phyloP scores from a whole-genome alignment of 2,113 vertebrate genomes.

The Nettapus auritus region DNA sequence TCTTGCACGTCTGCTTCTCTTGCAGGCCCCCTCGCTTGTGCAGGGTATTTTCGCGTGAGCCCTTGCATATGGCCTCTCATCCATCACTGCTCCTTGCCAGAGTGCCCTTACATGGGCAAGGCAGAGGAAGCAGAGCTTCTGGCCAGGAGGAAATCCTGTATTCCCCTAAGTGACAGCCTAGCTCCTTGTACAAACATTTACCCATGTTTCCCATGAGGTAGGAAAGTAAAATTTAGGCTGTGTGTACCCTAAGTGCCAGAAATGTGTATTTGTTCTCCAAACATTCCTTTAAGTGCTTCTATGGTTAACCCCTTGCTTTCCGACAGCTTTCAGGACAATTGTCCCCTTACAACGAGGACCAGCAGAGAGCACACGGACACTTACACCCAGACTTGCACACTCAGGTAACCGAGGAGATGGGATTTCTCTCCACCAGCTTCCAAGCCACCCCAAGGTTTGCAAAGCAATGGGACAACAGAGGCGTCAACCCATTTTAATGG shows the following conservation, averaged over 20 bases:
- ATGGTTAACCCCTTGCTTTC: conserved; percentile 21
- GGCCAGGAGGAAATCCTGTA: neutral
- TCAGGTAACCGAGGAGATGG: rapidly evolving
- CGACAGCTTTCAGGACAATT: rapidly evolving
- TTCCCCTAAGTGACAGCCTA: neutral
- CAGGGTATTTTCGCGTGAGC: conserved; percentile 14
- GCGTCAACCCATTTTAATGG: rapidly evolving
- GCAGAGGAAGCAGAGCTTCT: neutral
- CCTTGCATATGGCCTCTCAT: neutral
- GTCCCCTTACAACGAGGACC: neutral
- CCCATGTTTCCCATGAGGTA: neutral
- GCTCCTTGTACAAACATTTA: conserved; percentile 13
- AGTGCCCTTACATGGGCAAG: conserved; percentile 72
- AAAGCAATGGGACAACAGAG: neutral
- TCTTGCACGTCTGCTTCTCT: neutral
- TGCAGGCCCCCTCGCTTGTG: neutral
- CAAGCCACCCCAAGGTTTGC: neutral
- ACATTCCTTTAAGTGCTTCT: neutral
- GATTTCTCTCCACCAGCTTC: neutral
- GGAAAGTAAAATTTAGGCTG: conserved; percentile 1
- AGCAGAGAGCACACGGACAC: neutral
- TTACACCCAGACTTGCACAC: neutral
- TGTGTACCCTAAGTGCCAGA: conserved; percentile 33
- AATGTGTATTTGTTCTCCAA: conserved; percentile 32
- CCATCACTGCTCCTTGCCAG: neutral